These are phyloP conservation scores for Apomyelois bistriatella DNA, from an alignment of 2,888 invertebrate genomes.

Conservation along the genomic window DNA sequence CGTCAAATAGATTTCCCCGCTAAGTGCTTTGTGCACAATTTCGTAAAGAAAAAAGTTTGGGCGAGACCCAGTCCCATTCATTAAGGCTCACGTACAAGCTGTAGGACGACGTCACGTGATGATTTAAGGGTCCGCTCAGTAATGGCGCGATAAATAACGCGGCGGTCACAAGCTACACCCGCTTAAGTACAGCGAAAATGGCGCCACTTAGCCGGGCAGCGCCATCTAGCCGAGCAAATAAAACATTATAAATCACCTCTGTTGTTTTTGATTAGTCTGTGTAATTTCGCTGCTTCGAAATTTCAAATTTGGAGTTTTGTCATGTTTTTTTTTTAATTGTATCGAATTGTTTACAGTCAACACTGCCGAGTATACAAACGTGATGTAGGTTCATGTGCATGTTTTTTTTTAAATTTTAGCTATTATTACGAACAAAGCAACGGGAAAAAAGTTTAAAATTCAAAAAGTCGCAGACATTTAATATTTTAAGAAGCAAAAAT, in stretches of 20 bases:
- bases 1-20: slow-evolving; percentile 66
- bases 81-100: slow-evolving; percentile 67
- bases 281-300: slow-evolving; percentile 28
- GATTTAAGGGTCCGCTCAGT: slow-evolving; percentile 74
- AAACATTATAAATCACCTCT: slow-evolving; percentile 48
- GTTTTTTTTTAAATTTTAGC: too few species aligned
- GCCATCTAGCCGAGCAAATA: slow-evolving; percentile 60
- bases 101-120: slow-evolving; percentile 68
- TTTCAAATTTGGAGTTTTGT: slow-evolving; percentile 14
- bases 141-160: slow-evolving; percentile 79
- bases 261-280: slow-evolving; percentile 44
- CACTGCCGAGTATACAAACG: too few species aligned
- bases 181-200: slow-evolving; percentile 62
- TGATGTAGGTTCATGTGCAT: too few species aligned
- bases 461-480: too few species aligned
- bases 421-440: too few species aligned
- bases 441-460: too few species aligned
- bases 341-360: too few species aligned
- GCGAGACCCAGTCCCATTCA: slow-evolving; percentile 63
- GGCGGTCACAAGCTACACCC: slow-evolving; percentile 60
- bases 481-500: too few species aligned
- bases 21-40: slow-evolving; percentile 72
- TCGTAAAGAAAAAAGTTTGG: slow-evolving; percentile 66
- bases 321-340: not conserved
- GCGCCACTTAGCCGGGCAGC: slow-evolving; percentile 59